phyloP scores from a whole-genome alignment of 2,797 vertebrate genomes.

The Adelosebastes latens region DNA sequence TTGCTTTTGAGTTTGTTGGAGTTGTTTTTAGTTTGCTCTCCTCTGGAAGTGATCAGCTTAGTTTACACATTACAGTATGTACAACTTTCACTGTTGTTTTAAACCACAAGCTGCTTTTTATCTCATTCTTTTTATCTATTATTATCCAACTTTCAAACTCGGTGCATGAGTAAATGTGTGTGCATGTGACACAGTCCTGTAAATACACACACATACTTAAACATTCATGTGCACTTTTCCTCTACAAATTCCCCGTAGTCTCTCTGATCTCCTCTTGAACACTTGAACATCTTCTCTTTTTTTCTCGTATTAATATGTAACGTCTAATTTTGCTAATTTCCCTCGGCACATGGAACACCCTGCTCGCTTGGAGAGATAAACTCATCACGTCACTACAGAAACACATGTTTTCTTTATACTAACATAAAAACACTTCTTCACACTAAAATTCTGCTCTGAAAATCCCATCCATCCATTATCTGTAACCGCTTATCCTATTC shows the following conservation, averaged over 20 bases:
- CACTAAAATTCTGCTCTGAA: neutral
- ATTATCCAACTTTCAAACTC: neutral
- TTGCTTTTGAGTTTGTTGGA: neutral
- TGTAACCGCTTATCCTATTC: too few species aligned
- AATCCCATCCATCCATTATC: neutral
- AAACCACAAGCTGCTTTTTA: neutral
- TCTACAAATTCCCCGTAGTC: neutral
- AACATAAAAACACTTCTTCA: neutral
- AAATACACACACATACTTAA: neutral
- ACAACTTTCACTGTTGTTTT: neutral
- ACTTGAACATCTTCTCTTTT: neutral
- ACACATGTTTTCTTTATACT: neutral
- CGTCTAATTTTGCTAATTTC: neutral
- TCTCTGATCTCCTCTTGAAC: neutral
- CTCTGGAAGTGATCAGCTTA: neutral
- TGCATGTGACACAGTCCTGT: neutral
- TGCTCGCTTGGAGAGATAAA: neutral
- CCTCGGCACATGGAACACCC: neutral
- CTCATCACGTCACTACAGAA: neutral
- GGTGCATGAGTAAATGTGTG: neutral
- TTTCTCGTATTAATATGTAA: neutral
- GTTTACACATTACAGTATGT: neutral
- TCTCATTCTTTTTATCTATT: neutral
- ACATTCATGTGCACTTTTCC: neutral
- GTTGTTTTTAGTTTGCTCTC: neutral